Conservation (phyloP, 2,888 invertebrate genomes). For the Drosophila suboccidentalis region DNA sequence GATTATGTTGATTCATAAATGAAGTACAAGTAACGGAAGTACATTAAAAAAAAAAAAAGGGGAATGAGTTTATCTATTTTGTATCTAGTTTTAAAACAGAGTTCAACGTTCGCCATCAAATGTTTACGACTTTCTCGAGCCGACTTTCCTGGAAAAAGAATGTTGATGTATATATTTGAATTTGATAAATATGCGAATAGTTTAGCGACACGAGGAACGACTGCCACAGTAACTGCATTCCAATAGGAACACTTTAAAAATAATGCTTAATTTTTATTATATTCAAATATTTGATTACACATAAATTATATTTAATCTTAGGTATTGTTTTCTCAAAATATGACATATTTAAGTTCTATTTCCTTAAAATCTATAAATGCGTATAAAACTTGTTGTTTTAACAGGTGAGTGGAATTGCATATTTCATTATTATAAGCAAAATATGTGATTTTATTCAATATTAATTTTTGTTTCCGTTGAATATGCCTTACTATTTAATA, state of each 20-base stretch:
- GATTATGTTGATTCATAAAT: conserved; percentile 29
- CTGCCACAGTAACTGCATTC: conserved; percentile 4
- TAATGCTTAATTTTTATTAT: too few relatives aligned
- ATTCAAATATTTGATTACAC: too few relatives aligned
- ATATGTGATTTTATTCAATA: neutral
- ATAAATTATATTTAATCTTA: too few relatives aligned
- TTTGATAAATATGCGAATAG: conserved; percentile 13
- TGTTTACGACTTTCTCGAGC: conserved; percentile 33
- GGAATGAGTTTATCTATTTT: conserved; percentile 13
- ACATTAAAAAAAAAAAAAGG: neutral
- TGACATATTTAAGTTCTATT: too few relatives aligned
- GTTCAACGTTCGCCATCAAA: conserved; percentile 43
- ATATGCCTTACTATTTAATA: neutral
- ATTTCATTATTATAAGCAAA: too few relatives aligned
- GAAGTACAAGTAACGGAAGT: neutral
- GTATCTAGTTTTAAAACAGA: conserved; percentile 3
- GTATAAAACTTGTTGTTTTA: too few relatives aligned
- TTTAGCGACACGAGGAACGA: conserved; percentile 18
- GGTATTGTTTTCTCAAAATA: too few relatives aligned
- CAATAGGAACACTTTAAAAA: neutral
- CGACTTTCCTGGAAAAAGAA: conserved; percentile 12
- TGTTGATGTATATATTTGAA: conserved; percentile 13
- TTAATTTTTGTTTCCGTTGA: neutral
- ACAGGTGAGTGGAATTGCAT: too few relatives aligned
- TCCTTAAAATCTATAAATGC: too few relatives aligned